Base-by-base conservation (phyloP, 1,140 invertebrate species). In the Drosophila orena region DNA sequence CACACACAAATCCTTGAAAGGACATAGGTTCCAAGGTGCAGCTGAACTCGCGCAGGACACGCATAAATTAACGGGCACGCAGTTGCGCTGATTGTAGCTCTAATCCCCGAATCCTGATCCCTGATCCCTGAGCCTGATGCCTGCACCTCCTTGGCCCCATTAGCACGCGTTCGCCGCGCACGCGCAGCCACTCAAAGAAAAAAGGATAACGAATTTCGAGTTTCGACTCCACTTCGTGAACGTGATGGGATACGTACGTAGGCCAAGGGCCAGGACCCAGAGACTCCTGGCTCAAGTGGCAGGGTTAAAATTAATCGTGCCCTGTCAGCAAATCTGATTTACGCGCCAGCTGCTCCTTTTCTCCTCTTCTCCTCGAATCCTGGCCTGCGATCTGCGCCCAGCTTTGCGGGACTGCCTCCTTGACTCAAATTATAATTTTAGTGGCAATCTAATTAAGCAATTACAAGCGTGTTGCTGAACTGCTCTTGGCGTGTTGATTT, bases 291-390 rank as follows among this genome's bases (percentile, higher is more conserved):
- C 60, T 88, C 78, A 81, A 86, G 81, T 88, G 78, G 68, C 49
- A 71, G 53, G 79, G 86, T 85, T 90, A 90, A 90, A 90, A 90
- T 90, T 90, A 90, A 86, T 90, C 64, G 72, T 70, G 86, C 71
- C 61, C 77, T 90, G 86, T 90, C 86, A 90, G 81, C 86, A 90
- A 90, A 90, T 90, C 81, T 90, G 81, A 90, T 90, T 90, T 90
- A 90, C 71, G 62, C 54, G 62, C 66, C 70, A 79, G 52, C 60
- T 66, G 84, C 84, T 75, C 75, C 73, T 76, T 64, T 17, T 17
- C 24, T 43, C 24, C n/a, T n/a, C n/a, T n/a, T n/a, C n/a, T 30
- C 10, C 34, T 43, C 24, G 55, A 68, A 58, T 61, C 56, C n/a
- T 27, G 20, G 40, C 11, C 34, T 52, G 15, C 49, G 35, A 35